A percentile compares a stretch with the other conserved stretches of the same genome.
phyloP scores from a whole-genome alignment of 2,113 vertebrate species.

The Otolemur garnettii region DNA sequence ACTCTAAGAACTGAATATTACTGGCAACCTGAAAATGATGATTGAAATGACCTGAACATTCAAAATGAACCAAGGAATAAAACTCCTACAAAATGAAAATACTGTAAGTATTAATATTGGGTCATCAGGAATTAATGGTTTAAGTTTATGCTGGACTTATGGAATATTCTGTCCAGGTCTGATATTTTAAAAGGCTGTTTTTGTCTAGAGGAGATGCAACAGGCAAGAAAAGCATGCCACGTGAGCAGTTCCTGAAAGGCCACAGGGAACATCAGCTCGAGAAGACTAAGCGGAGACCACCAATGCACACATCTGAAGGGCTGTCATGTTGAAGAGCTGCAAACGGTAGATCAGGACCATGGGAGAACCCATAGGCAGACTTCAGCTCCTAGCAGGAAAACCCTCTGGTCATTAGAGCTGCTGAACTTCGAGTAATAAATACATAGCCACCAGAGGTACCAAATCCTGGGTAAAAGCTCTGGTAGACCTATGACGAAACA shows the following conservation, averaged over 20 bases:
- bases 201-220: background rate
- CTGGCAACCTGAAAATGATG: background rate
- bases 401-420: background rate
- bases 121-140: background rate
- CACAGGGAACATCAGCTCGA: accelerated
- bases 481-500: background rate
- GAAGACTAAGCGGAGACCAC: background rate
- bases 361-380: background rate
- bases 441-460: background rate
- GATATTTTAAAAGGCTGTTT: background rate
- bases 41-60: background rate
- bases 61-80: background rate
- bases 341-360: background rate
- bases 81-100: background rate
- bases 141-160: background rate
- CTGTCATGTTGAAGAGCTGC: background rate
- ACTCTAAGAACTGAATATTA: background rate
- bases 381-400: background rate
- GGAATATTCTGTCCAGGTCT: background rate
- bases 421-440: background rate
- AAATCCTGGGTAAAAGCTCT: background rate
- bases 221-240: background rate
- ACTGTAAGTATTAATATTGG: too few relatives aligned
- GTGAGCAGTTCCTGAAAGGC: background rate
- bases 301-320: accelerated